A percentile compares a stretch with the other conserved stretches of the same genome.
These are phyloP conservation scores for Diogma glabrata DNA, from an alignment of 2,888 invertebrate genomes.

Conservation along the genomic window DNA sequence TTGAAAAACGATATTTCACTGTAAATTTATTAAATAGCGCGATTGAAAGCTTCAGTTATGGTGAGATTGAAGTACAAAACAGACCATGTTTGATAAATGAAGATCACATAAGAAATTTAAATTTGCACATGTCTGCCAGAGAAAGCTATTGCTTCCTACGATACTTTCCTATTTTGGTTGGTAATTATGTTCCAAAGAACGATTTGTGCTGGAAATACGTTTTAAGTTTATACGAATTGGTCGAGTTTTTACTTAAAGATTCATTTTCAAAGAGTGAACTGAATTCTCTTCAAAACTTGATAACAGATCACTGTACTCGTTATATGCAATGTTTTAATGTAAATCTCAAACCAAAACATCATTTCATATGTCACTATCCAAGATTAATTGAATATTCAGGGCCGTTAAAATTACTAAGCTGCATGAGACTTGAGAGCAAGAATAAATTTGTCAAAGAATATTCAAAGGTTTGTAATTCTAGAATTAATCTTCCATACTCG, in stretches of 20 bases:
- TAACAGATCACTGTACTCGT: not conserved
- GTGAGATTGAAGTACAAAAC: not conserved
- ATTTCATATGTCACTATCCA: not conserved
- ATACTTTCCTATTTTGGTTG: not conserved
- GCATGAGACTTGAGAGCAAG: not conserved
- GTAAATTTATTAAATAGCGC: not conserved
- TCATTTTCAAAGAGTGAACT: not conserved
- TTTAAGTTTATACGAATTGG: not conserved
- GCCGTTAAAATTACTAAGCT: not conserved
- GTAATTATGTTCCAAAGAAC: not conserved
- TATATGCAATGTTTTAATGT: not conserved
- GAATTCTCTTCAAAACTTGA: not conserved
- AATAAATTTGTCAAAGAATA: not conserved
- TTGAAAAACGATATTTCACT: not conserved
- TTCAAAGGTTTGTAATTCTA: not conserved
- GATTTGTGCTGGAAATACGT: not conserved
- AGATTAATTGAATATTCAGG: not conserved
- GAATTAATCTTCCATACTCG: not conserved
- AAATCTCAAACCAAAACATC: not conserved
- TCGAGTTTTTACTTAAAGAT: not conserved
- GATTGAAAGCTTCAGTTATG: not conserved
- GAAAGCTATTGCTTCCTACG: not conserved
- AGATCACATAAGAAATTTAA: not conserved
- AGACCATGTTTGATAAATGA: not conserved
- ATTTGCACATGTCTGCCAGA: slow-evolving; percentile 2